phyloP scores from a whole-genome alignment of 1,140 invertebrate species.

The Neocloeon triangulifer region DNA sequence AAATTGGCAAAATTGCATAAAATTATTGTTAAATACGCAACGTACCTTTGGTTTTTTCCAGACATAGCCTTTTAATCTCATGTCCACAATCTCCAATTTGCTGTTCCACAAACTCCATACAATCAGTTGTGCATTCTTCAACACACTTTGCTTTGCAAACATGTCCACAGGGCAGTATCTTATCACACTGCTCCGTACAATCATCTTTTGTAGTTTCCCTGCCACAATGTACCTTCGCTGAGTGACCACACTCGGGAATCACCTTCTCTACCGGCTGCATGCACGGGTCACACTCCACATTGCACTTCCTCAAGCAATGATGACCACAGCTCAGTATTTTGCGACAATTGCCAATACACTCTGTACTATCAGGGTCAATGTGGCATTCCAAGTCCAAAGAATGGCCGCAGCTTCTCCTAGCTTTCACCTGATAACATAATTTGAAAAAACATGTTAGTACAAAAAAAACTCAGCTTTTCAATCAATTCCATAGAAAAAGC shows the following conservation, averaged over 20 bases:
- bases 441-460: too few relatives aligned
- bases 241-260: conserved; percentile 22
- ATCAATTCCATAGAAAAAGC: too few relatives aligned
- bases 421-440: too few relatives aligned
- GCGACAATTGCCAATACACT: too few relatives aligned
- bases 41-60: conserved; percentile 2
- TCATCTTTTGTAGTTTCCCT: conserved; percentile 9
- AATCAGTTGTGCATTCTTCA: conserved; percentile 15
- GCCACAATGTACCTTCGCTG: conserved; percentile 15
- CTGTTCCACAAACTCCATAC: conserved; percentile 13
- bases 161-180: conserved; percentile 20
- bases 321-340: not conserved
- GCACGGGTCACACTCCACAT: conserved; percentile 21
- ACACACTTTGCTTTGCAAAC: conserved; percentile 16
- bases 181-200: conserved; percentile 17
- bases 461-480: too few relatives aligned
- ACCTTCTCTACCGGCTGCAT: conserved; percentile 14
- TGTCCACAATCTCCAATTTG: conserved; percentile 20
- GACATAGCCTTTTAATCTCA: conserved; percentile 17
- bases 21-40: too few relatives aligned
- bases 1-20: not conserved
- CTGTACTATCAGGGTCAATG: not conserved
- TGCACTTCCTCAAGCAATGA: conserved; percentile 16
- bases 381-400: not conserved
- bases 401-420: too few relatives aligned